phyloP scores from a whole-genome alignment of 2,888 invertebrate genomes.

The Leucophenga montana region DNA sequence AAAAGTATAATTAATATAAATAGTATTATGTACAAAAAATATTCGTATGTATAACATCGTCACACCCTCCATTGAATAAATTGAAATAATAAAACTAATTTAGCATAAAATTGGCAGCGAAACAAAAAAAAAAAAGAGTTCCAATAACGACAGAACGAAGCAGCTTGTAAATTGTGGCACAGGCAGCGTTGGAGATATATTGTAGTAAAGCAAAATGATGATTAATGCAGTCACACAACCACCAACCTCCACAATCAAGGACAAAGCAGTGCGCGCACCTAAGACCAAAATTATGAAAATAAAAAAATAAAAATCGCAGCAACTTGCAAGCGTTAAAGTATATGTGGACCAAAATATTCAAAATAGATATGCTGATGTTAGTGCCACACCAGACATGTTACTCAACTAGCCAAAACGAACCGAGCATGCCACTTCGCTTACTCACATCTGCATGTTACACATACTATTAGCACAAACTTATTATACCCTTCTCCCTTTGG shows the following conservation, averaged over 20 bases:
- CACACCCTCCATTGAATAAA: constrained; percentile 12
- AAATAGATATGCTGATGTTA: background rate
- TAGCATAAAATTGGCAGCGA: constrained; percentile 14
- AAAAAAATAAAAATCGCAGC: background rate
- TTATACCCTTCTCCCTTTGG: no score
- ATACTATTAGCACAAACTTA: no score
- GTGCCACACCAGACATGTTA: no score
- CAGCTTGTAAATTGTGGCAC: background rate
- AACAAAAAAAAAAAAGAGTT: background rate
- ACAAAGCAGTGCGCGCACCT: background rate
- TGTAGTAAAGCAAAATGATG: constrained; percentile 10
- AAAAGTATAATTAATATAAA: background rate
- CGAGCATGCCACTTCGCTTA: no score
- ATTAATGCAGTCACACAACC: constrained; percentile 11
- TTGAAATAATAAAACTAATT: constrained; percentile 11
- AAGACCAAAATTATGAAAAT: constrained; percentile 17
- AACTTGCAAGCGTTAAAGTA: no score
- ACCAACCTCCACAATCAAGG: constrained; percentile 11
- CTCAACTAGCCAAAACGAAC: no score
- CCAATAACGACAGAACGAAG: background rate
- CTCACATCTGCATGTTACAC: no score
- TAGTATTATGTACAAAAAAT: background rate
- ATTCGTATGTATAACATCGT: constrained; percentile 3
- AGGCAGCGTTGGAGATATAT: no score
- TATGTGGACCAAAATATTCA: no score